Evolutionary conservation across 2,888 invertebrate species (phyloP), one percentile per base, ranked within the genome.

Genomic region (Odontocerum albicorne): DNA sequence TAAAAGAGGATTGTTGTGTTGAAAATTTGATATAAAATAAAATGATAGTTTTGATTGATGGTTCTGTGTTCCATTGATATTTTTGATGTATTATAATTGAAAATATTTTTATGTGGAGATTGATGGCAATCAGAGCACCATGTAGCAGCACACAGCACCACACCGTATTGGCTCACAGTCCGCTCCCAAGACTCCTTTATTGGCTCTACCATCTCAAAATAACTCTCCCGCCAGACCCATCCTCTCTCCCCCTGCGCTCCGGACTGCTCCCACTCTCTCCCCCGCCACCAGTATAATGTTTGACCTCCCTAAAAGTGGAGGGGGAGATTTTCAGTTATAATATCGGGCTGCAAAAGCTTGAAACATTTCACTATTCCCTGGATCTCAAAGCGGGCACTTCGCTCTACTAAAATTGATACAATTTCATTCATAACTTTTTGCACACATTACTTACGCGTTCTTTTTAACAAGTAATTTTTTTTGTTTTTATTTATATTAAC

Each of bases 171-270:
- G 76, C 74, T 76, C 75, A 75, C 75, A 75, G 76, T 74, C 77
- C 75, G 76, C 76, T 77, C 74, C 74, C 72, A 71, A 74, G 70
- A 75, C 79, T 75, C 81, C 81, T 81, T 82, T 81, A 80, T 81
- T 81, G 80, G 80, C 70, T 75, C 64, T 62, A 72, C 76, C 70
- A 71, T 71, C 79, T 77, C 77, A 77, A 80, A 80, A 79, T 80
- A 80, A 77, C 63, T 61, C 60, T 44, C 71, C 66, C 68, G 65
- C 68, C 68, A 74, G 12, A 33, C 51, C 46, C 46, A 40, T 75
- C 65, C 72, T 45, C 68, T n/a, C 72, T 72, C 66, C 74, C 76
- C 65, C 72, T 44, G 68, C 72, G 72, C 40, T 35, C 68, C 38
- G 8, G 32, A 15, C 42, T n/a, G 47, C 20, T 47, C 22, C 10